These are phyloP conservation scores for Piscicola geometra DNA, from an alignment of 2,888 invertebrate genomes.

Conservation along the genomic window DNA sequence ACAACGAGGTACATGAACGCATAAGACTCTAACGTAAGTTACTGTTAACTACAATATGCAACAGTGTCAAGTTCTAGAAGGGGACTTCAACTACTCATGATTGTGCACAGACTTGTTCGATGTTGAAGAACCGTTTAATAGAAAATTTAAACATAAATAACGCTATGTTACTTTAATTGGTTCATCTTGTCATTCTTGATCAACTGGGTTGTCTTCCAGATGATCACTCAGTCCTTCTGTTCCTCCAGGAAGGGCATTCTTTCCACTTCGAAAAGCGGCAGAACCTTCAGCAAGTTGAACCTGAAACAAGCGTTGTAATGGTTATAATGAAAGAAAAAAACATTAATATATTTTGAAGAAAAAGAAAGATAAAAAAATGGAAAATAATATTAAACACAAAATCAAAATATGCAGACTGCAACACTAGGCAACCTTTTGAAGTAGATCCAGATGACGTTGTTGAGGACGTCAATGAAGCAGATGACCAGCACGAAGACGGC, in stretches of 20 bases:
- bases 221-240: constrained; percentile 20
- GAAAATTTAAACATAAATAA: no score
- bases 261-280: constrained; percentile 44
- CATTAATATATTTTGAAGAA: background rate
- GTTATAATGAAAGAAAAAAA: no score
- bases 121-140: background rate
- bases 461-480: constrained; percentile 50
- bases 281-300: constrained; percentile 44
- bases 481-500: constrained; percentile 50
- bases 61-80: no score
- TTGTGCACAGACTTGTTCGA: background rate
- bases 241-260: constrained; percentile 39
- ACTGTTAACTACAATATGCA: no score
- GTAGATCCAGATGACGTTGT: constrained; percentile 53
- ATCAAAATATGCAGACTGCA: background rate
- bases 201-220: no score
- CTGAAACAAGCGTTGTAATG: no score
- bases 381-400: background rate
- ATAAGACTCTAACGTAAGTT: no score
- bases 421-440: constrained; percentile 45
- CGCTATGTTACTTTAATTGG: no score
- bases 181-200: no score
- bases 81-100: no score
- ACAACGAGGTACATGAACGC: no score
- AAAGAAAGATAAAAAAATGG: background rate